phyloP scores from a whole-genome alignment of 2,888 invertebrate species.

The Clepsis dumicolana region DNA sequence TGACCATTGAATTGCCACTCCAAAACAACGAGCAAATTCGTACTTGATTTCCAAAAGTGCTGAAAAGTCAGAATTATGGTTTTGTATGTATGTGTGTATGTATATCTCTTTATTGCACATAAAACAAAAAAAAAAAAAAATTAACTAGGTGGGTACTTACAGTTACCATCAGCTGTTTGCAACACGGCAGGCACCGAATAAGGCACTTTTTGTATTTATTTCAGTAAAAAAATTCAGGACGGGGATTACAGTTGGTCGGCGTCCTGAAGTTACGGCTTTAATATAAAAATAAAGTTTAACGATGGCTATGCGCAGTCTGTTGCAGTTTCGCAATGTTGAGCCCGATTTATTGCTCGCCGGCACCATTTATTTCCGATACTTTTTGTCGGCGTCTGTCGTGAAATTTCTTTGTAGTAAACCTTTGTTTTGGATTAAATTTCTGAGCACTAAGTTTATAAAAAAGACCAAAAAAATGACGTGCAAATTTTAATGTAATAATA shows the following conservation, averaged over 20 bases:
- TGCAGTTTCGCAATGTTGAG: constrained; percentile 76
- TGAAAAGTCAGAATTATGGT: too few relatives aligned
- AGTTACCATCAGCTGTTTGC: constrained; percentile 27
- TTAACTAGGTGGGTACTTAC: too few relatives aligned
- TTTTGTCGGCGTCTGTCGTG: constrained; percentile 61
- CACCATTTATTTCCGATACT: constrained; percentile 73
- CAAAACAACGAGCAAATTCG: too few relatives aligned
- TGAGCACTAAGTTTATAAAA: background rate
- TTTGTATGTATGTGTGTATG: too few relatives aligned
- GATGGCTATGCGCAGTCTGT: constrained; percentile 74
- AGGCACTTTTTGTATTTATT: constrained; percentile 48
- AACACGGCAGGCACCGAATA: constrained; percentile 34
- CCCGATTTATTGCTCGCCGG: constrained; percentile 76
- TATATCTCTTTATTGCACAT: too few relatives aligned
- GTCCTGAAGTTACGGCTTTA: constrained; percentile 79
- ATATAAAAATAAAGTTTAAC: constrained; percentile 85
- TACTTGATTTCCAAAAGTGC: too few relatives aligned
- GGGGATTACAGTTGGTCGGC: constrained; percentile 74
- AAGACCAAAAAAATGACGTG: background rate
- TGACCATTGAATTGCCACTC: too few relatives aligned
- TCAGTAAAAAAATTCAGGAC: constrained; percentile 65
- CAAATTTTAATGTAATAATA: background rate
- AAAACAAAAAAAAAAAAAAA: too few relatives aligned
- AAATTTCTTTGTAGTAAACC: constrained; percentile 48
- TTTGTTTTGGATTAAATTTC: constrained; percentile 48